Conservation (phyloP, 2,797 vertebrate species). For the Austrolebias charrua region DNA sequence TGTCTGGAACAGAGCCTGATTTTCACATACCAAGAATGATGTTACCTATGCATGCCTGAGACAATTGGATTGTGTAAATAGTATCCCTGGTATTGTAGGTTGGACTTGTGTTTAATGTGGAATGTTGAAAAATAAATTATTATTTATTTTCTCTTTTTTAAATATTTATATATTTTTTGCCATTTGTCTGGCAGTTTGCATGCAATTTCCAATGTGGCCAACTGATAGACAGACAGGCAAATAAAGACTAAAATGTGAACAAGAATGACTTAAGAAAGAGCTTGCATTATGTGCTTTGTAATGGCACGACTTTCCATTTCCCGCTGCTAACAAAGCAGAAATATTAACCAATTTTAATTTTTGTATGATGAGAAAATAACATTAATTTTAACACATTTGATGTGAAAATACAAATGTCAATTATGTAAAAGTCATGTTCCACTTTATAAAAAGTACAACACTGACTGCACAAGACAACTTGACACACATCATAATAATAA, state of each 20-base stretch:
- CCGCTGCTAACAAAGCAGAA: background rate
- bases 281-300: background rate
- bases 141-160: too few relatives aligned
- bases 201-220: background rate
- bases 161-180: too few relatives aligned
- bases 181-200: too few relatives aligned
- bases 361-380: background rate
- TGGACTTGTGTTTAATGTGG: too few relatives aligned
- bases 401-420: background rate
- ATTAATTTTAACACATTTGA: background rate
- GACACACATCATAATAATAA: too few relatives aligned
- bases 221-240: background rate
- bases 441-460: background rate
- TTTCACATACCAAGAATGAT: conserved; percentile 31
- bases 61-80: conserved; percentile 34
- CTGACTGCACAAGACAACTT: background rate
- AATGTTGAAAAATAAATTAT: too few relatives aligned
- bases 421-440: background rate
- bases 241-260: background rate
- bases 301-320: background rate
- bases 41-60: conserved; percentile 30
- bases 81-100: conserved; percentile 10
- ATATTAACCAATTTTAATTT: background rate
- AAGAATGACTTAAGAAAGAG: background rate
- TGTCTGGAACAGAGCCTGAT: conserved; percentile 48